phyloP scores from a whole-genome alignment of 1,140 invertebrate species.

The Zaprionus vittiger region DNA sequence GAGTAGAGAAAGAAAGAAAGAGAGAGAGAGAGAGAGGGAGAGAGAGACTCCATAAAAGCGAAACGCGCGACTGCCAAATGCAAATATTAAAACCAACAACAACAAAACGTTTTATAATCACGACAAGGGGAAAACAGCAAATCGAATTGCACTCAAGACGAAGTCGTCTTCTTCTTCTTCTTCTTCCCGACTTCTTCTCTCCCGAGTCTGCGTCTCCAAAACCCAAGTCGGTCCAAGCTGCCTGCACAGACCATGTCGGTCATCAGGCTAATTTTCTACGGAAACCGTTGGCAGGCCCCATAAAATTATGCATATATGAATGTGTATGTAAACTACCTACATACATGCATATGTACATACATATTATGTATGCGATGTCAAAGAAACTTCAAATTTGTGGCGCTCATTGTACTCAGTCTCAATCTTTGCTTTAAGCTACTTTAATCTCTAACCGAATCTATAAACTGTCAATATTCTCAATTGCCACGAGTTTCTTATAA shows the following conservation, averaged over 20 bases:
- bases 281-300: conserved; percentile 66
- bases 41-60: conserved; percentile 60
- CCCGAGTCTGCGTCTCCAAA: neutral
- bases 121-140: conserved; percentile 76
- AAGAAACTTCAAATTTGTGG: conserved; percentile 31
- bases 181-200: neutral
- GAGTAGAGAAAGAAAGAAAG: neutral
- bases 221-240: conserved; percentile 21
- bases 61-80: conserved; percentile 77
- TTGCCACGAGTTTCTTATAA: too few relatives aligned
- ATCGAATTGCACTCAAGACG: conserved; percentile 74
- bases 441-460: too few relatives aligned
- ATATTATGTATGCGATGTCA: conserved; percentile 18
- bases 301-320: conserved; percentile 51
- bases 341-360: conserved; percentile 13
- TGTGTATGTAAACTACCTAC: conserved; percentile 26
- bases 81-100: conserved; percentile 63
- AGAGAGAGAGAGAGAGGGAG: neutral
- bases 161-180: neutral
- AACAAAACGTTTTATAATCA: conserved; percentile 76
- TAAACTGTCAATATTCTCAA: too few relatives aligned
- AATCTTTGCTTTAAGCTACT: too few relatives aligned
- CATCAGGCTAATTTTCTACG: conserved; percentile 69
- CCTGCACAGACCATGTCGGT: conserved; percentile 57
- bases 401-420: neutral